Evolutionary conservation across 2,113 vertebrate species (phyloP), one percentile per base, ranked within the genome.

Genomic region (Onychostoma macrolepis): DNA sequence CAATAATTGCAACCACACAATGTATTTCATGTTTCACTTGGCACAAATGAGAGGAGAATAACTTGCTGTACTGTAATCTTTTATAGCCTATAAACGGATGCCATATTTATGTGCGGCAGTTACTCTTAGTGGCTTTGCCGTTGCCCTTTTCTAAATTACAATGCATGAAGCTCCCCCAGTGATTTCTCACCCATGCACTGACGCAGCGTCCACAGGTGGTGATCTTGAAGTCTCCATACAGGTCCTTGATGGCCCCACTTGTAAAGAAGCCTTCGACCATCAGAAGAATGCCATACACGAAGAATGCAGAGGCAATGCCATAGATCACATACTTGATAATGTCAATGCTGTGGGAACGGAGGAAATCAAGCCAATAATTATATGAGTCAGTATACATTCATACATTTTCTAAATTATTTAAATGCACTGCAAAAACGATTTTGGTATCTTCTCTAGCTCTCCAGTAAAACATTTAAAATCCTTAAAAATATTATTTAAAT

Each of bases 181-280:
- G 10, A 12, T 24, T 1, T 91, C 97, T 77, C 97, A 99, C 98
- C 98, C 97, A 99, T 87, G 97, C 98, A 82, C 98, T 99, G 94
- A 99, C 98, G 38, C 98, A 99, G 93, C 98, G 96, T 90, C 98
- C 98, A 0, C 98, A 99, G 90, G 97, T 97, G 93, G 98, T 99
- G 95, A 99, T 99, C 95, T 99, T 99, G 95, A 99, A 99, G 93
- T 99, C 98, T 72, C 98, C 98, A 30, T 99, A 99, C 87, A 99
- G 97, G 90, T 99, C 98, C 92, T 98, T 99, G 89, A 99, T 99
- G 93, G 98, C 98, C 28, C 98, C 98, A 38, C 98, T 99, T 88
- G 98, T 99, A 93, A 99, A 99, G 95, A 99, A 99, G 63, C 98
- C 98, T 93, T 99, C 98, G 91, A 99, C 98, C 98, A 99, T 99